Evolutionary conservation across 2,113 vertebrate species (phyloP).

Genomic region (Seriola quinqueradiata): DNA sequence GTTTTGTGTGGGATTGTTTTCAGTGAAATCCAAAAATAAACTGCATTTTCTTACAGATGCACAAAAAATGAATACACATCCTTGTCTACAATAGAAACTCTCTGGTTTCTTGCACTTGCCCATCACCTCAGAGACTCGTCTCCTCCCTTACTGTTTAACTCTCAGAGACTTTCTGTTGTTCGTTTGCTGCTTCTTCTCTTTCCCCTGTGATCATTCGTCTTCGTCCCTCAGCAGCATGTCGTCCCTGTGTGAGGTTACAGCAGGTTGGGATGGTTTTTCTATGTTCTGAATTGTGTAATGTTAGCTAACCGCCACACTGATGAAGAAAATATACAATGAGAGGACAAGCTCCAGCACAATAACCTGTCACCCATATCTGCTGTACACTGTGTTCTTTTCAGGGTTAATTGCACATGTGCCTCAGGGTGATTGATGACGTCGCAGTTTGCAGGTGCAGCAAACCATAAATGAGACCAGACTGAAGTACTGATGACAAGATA

Average conservation of each 20-base stretch:
- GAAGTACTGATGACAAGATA: neutral
- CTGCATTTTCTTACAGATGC: neutral
- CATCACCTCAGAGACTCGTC: neutral
- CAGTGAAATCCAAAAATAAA: neutral
- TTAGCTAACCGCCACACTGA: neutral
- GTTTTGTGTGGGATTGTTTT: neutral
- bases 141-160: neutral
- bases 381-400: neutral
- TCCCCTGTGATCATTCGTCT: neutral
- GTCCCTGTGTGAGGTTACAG: neutral
- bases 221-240: neutral
- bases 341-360: neutral
- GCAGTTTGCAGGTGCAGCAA: neutral
- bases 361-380: neutral
- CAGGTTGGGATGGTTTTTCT: neutral
- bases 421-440: neutral
- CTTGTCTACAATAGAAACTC: neutral
- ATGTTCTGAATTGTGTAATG: neutral
- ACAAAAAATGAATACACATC: neutral
- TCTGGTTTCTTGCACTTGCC: neutral
- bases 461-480: neutral
- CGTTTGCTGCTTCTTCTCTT: neutral
- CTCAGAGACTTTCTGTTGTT: conserved; percentile 9
- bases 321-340: neutral
- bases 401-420: neutral